Evolutionary conservation across 2,888 invertebrate genomes (phyloP).

Genomic region (Bursaphelenchus okinawaensis): DNA sequence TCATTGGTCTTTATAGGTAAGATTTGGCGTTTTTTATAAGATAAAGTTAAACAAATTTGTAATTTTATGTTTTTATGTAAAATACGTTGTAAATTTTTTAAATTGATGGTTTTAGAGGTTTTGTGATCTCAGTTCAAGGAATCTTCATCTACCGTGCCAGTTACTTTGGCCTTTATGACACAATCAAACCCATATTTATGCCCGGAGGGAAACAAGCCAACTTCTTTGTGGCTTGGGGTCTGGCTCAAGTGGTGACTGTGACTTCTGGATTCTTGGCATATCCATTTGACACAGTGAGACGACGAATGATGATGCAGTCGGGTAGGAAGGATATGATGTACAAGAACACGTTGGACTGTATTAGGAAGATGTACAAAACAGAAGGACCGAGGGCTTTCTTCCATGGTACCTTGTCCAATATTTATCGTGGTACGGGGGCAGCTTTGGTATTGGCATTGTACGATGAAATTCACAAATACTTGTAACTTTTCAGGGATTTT

Average conservation of each 20-base stretch:
- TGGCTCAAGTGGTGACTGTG: conserved; percentile 69
- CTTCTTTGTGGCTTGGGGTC: conserved; percentile 84
- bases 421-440: conserved; percentile 77
- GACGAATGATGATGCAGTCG: conserved; percentile 98
- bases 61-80: no score
- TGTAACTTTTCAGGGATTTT: conserved; percentile 1
- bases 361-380: conserved; percentile 74
- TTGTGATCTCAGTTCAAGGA: conserved; percentile 85
- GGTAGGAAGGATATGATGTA: conserved; percentile 81
- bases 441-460: conserved; percentile 87
- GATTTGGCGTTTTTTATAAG: not conserved
- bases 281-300: conserved; percentile 79
- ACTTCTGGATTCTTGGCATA: conserved; percentile 82
- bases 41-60: no score
- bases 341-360: conserved; percentile 88
- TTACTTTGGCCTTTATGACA: conserved; percentile 93
- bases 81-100: conserved; percentile 72
- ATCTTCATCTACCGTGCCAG: conserved; percentile 82
- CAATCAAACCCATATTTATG: conserved; percentile 84
- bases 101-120: conserved; percentile 72
- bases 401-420: conserved; percentile 64
- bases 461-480: conserved; percentile 31
- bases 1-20: conserved; percentile 74
- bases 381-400: conserved; percentile 84
- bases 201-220: conserved; percentile 79